phyloP scores from a whole-genome alignment of 2,113 vertebrate genomes.

The Gymnorhina tibicen region DNA sequence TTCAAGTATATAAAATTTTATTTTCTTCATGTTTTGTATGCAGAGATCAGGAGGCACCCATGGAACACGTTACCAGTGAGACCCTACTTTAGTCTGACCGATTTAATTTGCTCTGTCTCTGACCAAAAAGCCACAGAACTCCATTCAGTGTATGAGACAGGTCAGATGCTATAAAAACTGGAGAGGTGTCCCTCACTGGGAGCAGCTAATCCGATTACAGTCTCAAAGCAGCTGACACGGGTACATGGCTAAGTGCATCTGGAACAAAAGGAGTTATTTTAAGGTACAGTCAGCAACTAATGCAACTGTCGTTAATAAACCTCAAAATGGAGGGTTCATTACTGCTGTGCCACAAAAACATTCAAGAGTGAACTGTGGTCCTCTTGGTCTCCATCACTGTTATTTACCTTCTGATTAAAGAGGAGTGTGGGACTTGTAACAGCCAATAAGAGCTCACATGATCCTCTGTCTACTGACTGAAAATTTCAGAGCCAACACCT shows the following conservation, averaged over 20 bases:
- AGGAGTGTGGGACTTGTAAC: neutral
- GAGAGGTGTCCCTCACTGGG: neutral
- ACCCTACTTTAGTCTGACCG: neutral
- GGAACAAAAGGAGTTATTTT: neutral
- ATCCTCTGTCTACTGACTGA: neutral
- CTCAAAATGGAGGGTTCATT: neutral
- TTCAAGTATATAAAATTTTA: neutral
- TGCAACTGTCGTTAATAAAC: neutral
- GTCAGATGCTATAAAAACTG: neutral
- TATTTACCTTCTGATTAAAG: slow-evolving; percentile 19
- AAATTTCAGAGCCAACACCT: neutral
- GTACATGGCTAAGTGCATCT: neutral
- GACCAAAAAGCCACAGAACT: neutral
- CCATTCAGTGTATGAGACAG: neutral
- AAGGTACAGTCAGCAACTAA: neutral
- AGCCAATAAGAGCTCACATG: neutral
- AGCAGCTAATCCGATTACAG: neutral
- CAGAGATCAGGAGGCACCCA: neutral
- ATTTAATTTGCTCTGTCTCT: slow-evolving; percentile 1
- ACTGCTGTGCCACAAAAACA: neutral
- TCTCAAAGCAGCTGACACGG: neutral
- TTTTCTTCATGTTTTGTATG: neutral
- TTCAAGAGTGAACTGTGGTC: neutral
- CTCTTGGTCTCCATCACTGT: neutral
- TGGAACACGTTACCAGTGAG: neutral